Conservation (phyloP, 1,140 invertebrate genomes). For the Cepaea nemoralis region DNA sequence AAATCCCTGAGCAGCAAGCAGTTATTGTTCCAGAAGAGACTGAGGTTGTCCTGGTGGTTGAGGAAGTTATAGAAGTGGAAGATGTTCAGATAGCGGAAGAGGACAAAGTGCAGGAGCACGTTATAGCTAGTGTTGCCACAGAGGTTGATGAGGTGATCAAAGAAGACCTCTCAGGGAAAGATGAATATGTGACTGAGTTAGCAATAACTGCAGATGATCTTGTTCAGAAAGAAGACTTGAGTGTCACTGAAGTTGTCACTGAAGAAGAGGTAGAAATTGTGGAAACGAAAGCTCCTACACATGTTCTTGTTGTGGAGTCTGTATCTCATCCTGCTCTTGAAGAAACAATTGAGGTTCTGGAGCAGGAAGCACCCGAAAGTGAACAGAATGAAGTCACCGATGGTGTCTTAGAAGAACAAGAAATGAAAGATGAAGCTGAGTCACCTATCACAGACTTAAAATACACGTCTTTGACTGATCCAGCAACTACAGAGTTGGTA, state of each 20-base stretch:
- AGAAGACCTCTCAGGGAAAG: neutral
- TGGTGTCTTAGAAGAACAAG: neutral
- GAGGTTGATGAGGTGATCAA: slow-evolving; percentile 2
- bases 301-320: slow-evolving; percentile 10
- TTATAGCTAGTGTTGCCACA: neutral
- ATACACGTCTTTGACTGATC: slow-evolving; percentile 24
- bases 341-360: neutral
- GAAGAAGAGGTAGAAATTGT: neutral
- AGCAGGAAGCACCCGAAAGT: neutral
- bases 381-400: neutral
- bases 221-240: neutral
- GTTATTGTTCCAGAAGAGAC: neutral
- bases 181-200: slow-evolving; percentile 11
- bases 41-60: neutral
- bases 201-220: neutral
- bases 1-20: neutral
- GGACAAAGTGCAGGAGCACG: slow-evolving; percentile 3
- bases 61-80: neutral
- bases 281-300: neutral
- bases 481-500: slow-evolving; percentile 31
- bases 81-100: neutral
- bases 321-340: neutral
- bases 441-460: slow-evolving; percentile 31
- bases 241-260: neutral
- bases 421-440: neutral